A percentile compares a stretch with the other conserved stretches of the same genome.
phyloP scores from a whole-genome alignment of 2,797 vertebrate genomes.

The Chrysocyon brachyurus region DNA sequence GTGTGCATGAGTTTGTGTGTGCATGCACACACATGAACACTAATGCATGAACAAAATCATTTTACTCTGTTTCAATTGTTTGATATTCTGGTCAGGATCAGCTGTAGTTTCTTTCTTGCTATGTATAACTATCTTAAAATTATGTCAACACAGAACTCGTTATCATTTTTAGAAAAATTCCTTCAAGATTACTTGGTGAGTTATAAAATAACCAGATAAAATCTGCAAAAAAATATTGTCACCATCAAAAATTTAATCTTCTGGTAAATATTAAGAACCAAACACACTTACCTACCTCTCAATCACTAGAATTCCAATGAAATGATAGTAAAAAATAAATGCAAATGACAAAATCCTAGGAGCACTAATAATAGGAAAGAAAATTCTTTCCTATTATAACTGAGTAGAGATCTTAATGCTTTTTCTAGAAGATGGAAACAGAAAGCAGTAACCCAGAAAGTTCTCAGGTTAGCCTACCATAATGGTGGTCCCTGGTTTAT shows the following conservation, averaged over 20 bases:
- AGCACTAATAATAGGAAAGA: background rate
- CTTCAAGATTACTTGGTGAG: constrained; percentile 47
- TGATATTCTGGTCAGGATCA: constrained; percentile 54
- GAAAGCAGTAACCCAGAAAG: background rate
- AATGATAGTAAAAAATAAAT: background rate
- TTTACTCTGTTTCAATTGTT: constrained; percentile 36
- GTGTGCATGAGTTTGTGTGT: background rate
- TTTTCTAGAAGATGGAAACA: constrained; percentile 33
- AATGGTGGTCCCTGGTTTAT: background rate
- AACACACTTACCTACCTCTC: background rate
- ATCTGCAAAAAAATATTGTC: constrained; percentile 58
- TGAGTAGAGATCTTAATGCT: background rate
- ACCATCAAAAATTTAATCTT: constrained; percentile 58
- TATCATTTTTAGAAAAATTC: constrained; percentile 62
- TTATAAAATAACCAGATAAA: constrained; percentile 63
- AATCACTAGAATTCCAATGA: constrained; percentile 9
- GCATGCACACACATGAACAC: too few species aligned
- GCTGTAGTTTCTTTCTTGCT: constrained; percentile 17
- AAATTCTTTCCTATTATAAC: background rate
- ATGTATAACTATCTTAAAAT: constrained; percentile 68
- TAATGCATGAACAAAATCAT: background rate
- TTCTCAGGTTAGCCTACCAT: background rate
- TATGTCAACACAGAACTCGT: constrained; percentile 53
- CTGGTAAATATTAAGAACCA: constrained; percentile 52
- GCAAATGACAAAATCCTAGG: background rate